A percentile compares a stretch with the other conserved stretches of the same genome.
Evolutionary conservation across 2,113 vertebrate genomes (phyloP).

Genomic region (Ammospiza nelsoni): DNA sequence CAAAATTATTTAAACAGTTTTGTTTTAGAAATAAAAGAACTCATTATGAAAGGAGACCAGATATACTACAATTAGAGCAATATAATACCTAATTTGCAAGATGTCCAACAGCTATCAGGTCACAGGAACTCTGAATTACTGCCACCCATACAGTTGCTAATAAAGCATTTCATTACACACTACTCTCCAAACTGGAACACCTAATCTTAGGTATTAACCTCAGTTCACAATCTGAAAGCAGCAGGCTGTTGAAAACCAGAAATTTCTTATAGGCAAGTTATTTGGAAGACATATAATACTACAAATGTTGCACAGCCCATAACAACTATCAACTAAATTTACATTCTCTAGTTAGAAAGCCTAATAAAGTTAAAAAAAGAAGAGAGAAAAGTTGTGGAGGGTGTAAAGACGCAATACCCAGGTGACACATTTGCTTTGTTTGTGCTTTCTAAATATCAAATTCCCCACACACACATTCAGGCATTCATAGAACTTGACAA

Average conservation of each 20-base stretch:
- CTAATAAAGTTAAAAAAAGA: background rate
- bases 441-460: constrained; percentile 63
- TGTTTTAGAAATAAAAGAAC: background rate
- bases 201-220: background rate
- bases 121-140: background rate
- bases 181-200: background rate
- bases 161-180: background rate
- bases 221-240: background rate
- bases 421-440: constrained; percentile 53
- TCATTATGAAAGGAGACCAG: background rate
- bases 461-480: constrained; percentile 30
- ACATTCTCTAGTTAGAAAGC: background rate
- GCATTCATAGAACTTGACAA: constrained; percentile 27
- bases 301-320: background rate
- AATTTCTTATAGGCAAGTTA: background rate
- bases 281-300: background rate
- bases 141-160: background rate
- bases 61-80: background rate
- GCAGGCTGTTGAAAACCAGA: background rate
- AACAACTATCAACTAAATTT: background rate
- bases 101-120: background rate
- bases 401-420: constrained; percentile 29
- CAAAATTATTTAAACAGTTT: background rate
- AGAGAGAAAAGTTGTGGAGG: background rate
- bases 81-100: background rate